Base-by-base conservation (phyloP, 2,113 vertebrate species). In the Rhipidura dahli region DNA sequence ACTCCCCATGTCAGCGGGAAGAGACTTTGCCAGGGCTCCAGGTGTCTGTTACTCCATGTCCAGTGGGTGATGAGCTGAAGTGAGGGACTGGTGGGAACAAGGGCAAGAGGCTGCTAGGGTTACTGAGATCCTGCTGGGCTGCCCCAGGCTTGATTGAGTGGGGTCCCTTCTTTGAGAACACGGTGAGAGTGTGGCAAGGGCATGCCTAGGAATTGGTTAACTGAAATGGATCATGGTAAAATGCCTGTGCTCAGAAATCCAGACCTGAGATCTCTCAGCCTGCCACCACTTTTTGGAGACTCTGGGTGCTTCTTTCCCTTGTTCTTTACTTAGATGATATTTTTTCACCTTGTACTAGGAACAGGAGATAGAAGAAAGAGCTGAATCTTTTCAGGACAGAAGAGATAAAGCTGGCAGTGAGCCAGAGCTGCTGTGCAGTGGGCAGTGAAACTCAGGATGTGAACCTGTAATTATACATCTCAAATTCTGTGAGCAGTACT, bases 401-500 rank as follows among this genome's bases (percentile, higher is more conserved):
- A 63, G 59, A 83, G n/a, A 35, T 16, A 24, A 61, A 42, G 80
- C 30, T 90, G 94, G 77, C 93, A 71, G 69, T 24, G 49, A 94
- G 77, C 94, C 91, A 92, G 75, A 49, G 15, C 70, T 0, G 0
- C 80, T 59, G 31, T 70, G 89, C 83, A 92, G 89, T 87, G 93
- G 95, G 80, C 95, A 95, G 95, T 1, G 7, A 95, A 69, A 83
- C 65, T 4, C 9, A 70, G 56, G 76, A 79, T 86, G 60, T 86
- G 91, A 92, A 95, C 91, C 86, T 90, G 69, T 87, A 91, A 97
- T 94, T 93, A 91, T 35, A 42, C 4, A 5, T 57, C 95, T 95
- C 87, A 59, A 20, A 82, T 94, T 94, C 83, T 89, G 93, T 0
- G 27, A 95, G 87, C 39, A 2, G 56, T 82, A 50, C 93, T 96